Base-by-base conservation (phyloP, 1,140 invertebrate species). In the Cotesia glomerata region DNA sequence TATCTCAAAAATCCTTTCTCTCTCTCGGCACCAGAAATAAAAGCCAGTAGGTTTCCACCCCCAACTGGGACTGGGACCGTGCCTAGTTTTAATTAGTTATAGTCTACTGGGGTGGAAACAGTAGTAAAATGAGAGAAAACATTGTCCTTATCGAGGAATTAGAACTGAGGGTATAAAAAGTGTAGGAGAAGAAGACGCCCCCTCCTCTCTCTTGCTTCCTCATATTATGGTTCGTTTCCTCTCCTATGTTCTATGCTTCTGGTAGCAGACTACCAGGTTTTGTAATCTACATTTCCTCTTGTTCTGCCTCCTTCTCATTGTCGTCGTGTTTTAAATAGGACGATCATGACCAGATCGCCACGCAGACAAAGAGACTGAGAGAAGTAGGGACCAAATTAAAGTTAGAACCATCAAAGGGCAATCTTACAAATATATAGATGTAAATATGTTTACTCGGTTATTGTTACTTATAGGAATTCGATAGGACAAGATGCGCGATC, bases 1-100 rank as follows among this genome's bases (percentile, higher is more conserved):
- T 72, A 72, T 72, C 71, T 72, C 52, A n/a, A 8, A 72, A 65
- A 67, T 54, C 71, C 63, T 71, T 64, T 67, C 59, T 73, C 69
- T 73, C 16, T 68, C 64, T 63, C n/a, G 58, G n/a, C 59, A 64
- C 7, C 39, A 45, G 8, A 45, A 45, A 45, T 45, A n/a, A 45
- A 5, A 8, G 11, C 7, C 2, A 45, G 39, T 11, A 45, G 39
- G 3, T 45, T 45, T 45, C 7, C 39, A 45, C 7, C 39, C 26
- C 26, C 26, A 26, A 26, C 26, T 26, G 26, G 26, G 26, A 26
- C 26, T 26, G 26, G 26, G 26, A 26, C 26, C 3, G 3, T 2
- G 26, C 3, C 26, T 26, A 36, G 71, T 71, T n/a, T n/a, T n/a
- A n/a, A 56, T 59, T 26, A 70, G 39, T 45, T 45, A 54, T 59